These are phyloP conservation scores for Heliopora coerulea DNA, from an alignment of 92 coral and sea anemone species.

Conservation along the genomic window DNA sequence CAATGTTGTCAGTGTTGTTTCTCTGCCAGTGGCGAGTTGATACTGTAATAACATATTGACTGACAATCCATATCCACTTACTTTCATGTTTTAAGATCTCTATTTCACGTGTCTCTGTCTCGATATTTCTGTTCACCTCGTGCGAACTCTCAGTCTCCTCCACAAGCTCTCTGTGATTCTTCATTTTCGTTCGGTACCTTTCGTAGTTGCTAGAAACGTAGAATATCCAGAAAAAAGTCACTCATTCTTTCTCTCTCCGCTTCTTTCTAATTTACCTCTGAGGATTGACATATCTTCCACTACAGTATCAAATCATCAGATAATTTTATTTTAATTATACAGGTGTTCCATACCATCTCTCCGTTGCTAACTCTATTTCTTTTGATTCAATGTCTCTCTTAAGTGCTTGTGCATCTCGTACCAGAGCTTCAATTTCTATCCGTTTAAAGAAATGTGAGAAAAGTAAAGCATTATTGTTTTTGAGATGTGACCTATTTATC, in stretches of 20 bases:
- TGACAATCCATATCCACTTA: not conserved
- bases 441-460: not conserved
- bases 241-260: not conserved
- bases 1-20: too few relatives aligned
- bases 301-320: too few relatives aligned
- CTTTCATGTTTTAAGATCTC: conserved; percentile 25
- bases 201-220: conserved; percentile 51
- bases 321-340: too few relatives aligned
- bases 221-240: not conserved
- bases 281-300: too few relatives aligned
- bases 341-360: conserved; percentile 23
- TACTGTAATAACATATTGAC: not conserved
- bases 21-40: not conserved
- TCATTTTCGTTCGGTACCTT: conserved; percentile 62
- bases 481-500: too few relatives aligned
- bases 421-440: conserved; percentile 21
- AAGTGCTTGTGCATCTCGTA: not conserved
- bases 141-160: conserved; percentile 56
- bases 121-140: conserved; percentile 50
- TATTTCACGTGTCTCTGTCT: conserved; percentile 26
- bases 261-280: not conserved
- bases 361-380: conserved; percentile 15
- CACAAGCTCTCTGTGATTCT: conserved; percentile 48
- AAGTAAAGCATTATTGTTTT: too few relatives aligned
- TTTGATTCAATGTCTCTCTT: conserved; percentile 6